Conservation (phyloP, 1,140 invertebrate species). For the Manduca sexta region DNA sequence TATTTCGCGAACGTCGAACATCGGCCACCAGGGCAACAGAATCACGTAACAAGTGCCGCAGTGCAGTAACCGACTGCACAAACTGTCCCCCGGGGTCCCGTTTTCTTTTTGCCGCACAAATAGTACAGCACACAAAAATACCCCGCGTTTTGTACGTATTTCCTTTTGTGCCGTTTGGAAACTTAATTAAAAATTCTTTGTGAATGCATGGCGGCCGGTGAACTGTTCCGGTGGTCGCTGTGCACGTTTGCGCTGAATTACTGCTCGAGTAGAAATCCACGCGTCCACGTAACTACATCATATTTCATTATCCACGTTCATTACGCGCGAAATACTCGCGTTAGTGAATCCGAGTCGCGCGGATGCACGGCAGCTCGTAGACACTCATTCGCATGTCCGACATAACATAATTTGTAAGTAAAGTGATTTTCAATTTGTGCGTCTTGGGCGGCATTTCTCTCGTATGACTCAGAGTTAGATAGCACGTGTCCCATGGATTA, state of each 20-base stretch:
- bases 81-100: slow-evolving; percentile 9
- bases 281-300: background rate
- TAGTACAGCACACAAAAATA: slow-evolving; percentile 1
- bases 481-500: no score
- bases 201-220: slow-evolving; percentile 7
- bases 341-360: no score
- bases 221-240: background rate
- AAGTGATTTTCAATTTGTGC: no score
- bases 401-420: no score
- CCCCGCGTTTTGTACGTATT: slow-evolving; percentile 4
- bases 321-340: no score
- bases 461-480: no score
- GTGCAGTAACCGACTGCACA: slow-evolving; percentile 32
- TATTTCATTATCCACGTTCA: no score
- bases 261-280: background rate
- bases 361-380: no score
- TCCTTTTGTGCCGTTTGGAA: slow-evolving; percentile 15
- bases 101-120: slow-evolving; percentile 14
- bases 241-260: background rate
- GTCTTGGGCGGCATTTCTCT: no score
- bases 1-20: background rate
- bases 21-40: slow-evolving; percentile 29
- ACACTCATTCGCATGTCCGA: no score
- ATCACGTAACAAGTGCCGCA: slow-evolving; percentile 58
- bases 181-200: slow-evolving; percentile 26